phyloP scores from a whole-genome alignment of 2,113 vertebrate species.

The Mandrillus leucophaeus region DNA sequence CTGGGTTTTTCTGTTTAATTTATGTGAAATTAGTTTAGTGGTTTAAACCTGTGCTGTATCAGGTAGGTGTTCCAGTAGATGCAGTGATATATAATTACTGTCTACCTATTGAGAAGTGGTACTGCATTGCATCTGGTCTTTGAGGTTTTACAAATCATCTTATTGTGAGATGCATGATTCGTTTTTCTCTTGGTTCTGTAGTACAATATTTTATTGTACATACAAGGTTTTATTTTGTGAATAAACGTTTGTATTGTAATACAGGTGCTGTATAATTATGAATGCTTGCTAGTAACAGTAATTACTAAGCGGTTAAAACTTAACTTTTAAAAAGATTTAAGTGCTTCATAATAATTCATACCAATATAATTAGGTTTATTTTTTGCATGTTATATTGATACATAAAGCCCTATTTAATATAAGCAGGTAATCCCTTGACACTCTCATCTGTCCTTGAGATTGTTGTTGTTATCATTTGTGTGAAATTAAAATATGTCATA shows the following conservation, averaged over 20 bases:
- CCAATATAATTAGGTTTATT: background rate
- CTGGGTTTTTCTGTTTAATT: background rate
- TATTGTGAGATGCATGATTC: background rate
- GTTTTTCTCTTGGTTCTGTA: background rate
- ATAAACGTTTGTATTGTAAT: background rate
- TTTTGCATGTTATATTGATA: background rate
- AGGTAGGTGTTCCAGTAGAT: slow-evolving; percentile 56
- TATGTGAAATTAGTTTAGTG: background rate
- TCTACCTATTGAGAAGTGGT: rapidly evolving
- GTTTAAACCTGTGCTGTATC: background rate
- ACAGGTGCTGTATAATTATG: background rate
- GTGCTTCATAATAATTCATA: background rate
- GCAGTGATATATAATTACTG: slow-evolving; percentile 4
- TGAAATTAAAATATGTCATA: background rate
- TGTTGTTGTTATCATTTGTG: background rate
- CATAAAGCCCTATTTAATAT: background rate
- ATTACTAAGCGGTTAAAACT: background rate
- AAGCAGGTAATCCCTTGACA: background rate
- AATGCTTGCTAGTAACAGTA: background rate
- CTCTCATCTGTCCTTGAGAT: background rate
- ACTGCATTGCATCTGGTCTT: background rate
- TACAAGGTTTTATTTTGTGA: background rate
- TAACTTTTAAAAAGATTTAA: background rate
- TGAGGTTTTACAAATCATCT: background rate
- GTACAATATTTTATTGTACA: background rate